Percentiles rank a stretch among this genome's conserved stretches.
phyloP scores from a whole-genome alignment of 2,888 invertebrate species.

The Pteria penguin region DNA sequence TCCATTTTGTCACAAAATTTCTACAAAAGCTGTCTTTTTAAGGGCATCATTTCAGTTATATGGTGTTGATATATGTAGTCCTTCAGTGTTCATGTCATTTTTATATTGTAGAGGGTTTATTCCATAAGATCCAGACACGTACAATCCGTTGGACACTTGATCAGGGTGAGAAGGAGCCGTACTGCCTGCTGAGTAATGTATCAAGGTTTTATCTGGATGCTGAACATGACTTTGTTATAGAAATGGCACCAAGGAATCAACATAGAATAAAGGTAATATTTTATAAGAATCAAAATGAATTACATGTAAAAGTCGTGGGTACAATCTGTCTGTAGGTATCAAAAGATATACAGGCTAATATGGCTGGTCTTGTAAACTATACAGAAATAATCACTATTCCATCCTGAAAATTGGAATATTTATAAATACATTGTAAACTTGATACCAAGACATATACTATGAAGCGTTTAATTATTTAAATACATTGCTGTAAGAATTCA shows the following conservation, averaged over 20 bases:
- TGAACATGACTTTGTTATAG: conserved; percentile 77
- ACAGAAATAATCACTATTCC: no score
- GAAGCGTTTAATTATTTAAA: no score
- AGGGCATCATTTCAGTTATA: background rate
- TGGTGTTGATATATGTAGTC: background rate
- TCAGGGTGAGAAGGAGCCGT: conserved; percentile 72
- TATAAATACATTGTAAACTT: no score
- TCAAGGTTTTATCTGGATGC: conserved; percentile 76
- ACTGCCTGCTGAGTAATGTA: conserved; percentile 63
- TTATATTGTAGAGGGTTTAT: conserved; percentile 72
- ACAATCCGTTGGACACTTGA: conserved; percentile 76
- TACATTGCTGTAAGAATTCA: no score
- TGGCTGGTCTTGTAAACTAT: no score
- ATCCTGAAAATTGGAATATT: no score
- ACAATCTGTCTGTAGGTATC: no score
- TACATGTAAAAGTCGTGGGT: no score
- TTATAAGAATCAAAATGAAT: no score
- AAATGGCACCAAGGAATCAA: conserved; percentile 60
- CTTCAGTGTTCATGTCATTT: background rate
- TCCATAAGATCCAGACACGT: conserved; percentile 74
- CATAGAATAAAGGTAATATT: conserved; percentile 76
- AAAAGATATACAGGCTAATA: no score
- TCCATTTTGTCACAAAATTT: background rate
- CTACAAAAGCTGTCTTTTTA: background rate
- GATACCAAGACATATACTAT: no score